Base-by-base conservation (phyloP, 2,113 vertebrate genomes). In the Dromiciops gliroides region DNA sequence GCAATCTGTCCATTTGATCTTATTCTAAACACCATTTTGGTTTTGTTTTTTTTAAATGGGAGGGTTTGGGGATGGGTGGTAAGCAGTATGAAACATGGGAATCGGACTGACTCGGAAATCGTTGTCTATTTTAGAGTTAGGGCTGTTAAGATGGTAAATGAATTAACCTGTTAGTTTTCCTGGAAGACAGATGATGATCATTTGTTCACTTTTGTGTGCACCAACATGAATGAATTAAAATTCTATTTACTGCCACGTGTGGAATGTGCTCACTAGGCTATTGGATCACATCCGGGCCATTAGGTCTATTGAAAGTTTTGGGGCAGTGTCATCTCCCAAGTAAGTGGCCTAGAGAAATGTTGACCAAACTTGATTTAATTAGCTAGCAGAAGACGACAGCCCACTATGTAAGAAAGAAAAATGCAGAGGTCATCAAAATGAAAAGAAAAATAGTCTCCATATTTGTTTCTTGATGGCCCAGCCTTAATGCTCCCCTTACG, bases 381-480 rank as follows among this genome's bases (percentile, higher is more conserved):
- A 96, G 97, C 93, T 97, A 95, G 94, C 97, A 98, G 98, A 97
- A 92, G 91, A 92, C 94, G 93, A 90, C 97, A 97, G 95, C 97
- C 97, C 98, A 98, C 95, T 98, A 95, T 97, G 93, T 98, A 97
- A 98, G 14, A 44, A 98, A 97, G 96, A 97, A 96, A 95, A 98
- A 98, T 98, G 98, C 99, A 98, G 98, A 99, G 98, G 98, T 97
- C 97, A 97, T 97, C 92, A 96, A 94, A 97, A 97, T 98, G 98
- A 99, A 99, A 98, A 99, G 98, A 97, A 96, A 97, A 98, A 98
- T 95, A 93, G 95, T 98, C 97, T 98, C 95, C 92, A 96, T 95
- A 97, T 98, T 98, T 97, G 97, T 98, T 97, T 98, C 97, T 98
- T 98, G 98, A 97, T 98, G 97, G 97, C 98, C 98, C 98, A 96